Evolutionary conservation across 2,888 invertebrate genomes (phyloP).

Genomic region (Drosophila ochracea): DNA sequence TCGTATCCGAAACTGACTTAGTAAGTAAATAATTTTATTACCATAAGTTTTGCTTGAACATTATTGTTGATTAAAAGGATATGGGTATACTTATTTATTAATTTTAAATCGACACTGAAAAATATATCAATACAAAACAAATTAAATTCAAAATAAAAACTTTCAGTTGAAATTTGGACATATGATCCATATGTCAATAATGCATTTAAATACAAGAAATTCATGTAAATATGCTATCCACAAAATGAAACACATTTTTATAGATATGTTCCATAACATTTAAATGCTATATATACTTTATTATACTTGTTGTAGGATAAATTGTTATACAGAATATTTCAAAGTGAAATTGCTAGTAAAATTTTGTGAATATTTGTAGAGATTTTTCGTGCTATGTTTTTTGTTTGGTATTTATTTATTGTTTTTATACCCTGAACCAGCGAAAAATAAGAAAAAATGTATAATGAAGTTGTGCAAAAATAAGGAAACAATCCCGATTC

Average conservation of each 20-base stretch:
- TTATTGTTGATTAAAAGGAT: neutral
- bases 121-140: neutral
- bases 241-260: neutral
- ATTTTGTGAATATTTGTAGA: neutral
- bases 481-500: neutral
- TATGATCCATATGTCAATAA: no score
- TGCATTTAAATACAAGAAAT: neutral
- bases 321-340: slow-evolving; percentile 1
- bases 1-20: neutral
- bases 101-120: neutral
- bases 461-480: neutral
- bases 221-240: neutral
- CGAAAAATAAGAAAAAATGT: neutral
- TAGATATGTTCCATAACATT: neutral
- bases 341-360: neutral
- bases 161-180: neutral
- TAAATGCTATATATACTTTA: slow-evolving; percentile 8
- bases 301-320: neutral
- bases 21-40: neutral
- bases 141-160: no score
- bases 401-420: neutral
- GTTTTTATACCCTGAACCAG: neutral
- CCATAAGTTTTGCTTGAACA: neutral
- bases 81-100: neutral
- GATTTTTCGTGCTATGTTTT: slow-evolving; percentile 5